These are phyloP conservation scores for Elegia similella DNA, from an alignment of 2,888 invertebrate species.

Conservation along the genomic window DNA sequence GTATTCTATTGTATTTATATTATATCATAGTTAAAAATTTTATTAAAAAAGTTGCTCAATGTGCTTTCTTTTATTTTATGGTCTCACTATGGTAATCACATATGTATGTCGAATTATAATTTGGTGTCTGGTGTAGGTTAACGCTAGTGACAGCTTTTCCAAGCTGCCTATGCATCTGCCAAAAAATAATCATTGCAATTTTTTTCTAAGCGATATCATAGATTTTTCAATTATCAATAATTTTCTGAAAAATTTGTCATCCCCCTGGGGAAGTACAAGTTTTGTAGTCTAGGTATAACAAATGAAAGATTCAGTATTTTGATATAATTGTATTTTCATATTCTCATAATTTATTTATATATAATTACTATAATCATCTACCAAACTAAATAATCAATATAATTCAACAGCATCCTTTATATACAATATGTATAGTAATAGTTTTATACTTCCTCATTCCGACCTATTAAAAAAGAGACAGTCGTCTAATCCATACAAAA, in stretches of 20 bases:
- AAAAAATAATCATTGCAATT: no score
- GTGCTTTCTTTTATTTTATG: conserved; percentile 36
- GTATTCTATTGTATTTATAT: conserved; percentile 74
- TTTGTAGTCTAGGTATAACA: conserved; percentile 2
- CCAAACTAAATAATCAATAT: conserved; percentile 78
- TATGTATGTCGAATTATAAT: no score
- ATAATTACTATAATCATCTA: conserved; percentile 80
- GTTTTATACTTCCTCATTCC: conserved; percentile 49
- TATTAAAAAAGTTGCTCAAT: conserved; percentile 79
- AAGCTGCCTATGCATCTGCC: no score
- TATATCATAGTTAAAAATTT: conserved; percentile 71
- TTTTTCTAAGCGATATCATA: no score
- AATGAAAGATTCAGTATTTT: conserved; percentile 47
- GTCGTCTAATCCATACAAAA: conserved; percentile 62
- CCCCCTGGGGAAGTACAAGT: no score
- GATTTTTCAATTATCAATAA: no score
- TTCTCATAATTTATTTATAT: conserved; percentile 71
- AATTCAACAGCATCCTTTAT: conserved; percentile 79
- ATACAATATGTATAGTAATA: conserved; percentile 76
- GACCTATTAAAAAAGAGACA: conserved; percentile 59
- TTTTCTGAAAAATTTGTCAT: no score
- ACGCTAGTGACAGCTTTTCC: no score
- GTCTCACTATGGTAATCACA: conserved; percentile 8
- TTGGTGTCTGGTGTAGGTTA: no score
- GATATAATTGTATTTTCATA: conserved; percentile 78